A percentile compares a stretch with the other conserved stretches of the same genome.
Conservation (phyloP, 2,888 invertebrate species). For the Rhabditoides inermis region DNA sequence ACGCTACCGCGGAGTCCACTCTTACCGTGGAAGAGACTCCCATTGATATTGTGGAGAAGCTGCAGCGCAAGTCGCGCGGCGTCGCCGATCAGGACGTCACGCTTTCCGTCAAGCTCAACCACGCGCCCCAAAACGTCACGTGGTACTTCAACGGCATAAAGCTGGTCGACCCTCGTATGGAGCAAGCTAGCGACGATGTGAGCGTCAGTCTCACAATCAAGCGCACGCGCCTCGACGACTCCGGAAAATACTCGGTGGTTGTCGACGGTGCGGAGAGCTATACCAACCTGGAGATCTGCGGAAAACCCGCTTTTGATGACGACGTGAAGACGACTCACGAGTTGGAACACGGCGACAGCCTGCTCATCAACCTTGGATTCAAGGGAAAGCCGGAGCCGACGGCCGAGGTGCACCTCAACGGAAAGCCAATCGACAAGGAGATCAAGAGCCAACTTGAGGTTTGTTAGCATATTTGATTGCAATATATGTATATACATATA, state of each 20-base stretch:
- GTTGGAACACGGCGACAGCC: slow-evolving; percentile 39
- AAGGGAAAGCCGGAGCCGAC: slow-evolving; percentile 43
- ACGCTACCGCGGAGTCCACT: slow-evolving; percentile 16
- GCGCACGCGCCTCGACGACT: slow-evolving; percentile 39
- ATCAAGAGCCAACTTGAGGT: slow-evolving; percentile 35
- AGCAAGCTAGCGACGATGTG: slow-evolving; percentile 24
- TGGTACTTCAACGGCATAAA: slow-evolving; percentile 36
- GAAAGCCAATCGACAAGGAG: slow-evolving; percentile 35
- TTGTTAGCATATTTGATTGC: background rate
- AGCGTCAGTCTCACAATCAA: slow-evolving; percentile 41
- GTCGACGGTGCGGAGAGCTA: slow-evolving; percentile 38
- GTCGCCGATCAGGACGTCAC: slow-evolving; percentile 34
- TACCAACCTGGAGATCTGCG: slow-evolving; percentile 36
- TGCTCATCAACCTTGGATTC: slow-evolving; percentile 32
- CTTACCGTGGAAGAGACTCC: slow-evolving; percentile 46
- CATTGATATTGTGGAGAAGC: slow-evolving; percentile 36
- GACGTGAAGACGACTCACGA: slow-evolving; percentile 13
- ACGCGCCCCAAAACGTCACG: slow-evolving; percentile 27
- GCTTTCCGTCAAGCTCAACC: slow-evolving; percentile 35
- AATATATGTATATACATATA: background rate
- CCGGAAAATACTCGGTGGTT: slow-evolving; percentile 46
- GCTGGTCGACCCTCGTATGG: slow-evolving; percentile 12
- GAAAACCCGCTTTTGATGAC: slow-evolving; percentile 27
- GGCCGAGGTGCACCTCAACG: slow-evolving; percentile 34
- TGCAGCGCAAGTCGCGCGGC: slow-evolving; percentile 35